phyloP scores from a whole-genome alignment of 2,797 vertebrate species.

The Thaleichthys pacificus region DNA sequence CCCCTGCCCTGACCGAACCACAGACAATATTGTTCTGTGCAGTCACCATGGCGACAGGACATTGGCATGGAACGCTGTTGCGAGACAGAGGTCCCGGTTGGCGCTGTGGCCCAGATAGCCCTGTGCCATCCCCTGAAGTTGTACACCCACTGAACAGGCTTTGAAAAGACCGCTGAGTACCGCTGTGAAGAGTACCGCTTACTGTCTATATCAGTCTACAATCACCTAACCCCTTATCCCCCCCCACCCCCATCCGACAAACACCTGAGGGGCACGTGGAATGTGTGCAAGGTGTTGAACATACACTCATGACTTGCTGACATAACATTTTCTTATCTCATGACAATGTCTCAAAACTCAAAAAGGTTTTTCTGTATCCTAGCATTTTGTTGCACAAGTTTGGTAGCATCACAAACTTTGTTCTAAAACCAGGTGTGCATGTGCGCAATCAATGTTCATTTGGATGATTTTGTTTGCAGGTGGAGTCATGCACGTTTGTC shows the following conservation, averaged over 20 bases:
- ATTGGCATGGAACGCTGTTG: conserved; percentile 47
- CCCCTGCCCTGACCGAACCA: conserved; percentile 32
- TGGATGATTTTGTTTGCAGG: conserved; percentile 1
- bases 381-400: not conserved
- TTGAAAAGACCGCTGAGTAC: conserved; percentile 19
- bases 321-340: not conserved
- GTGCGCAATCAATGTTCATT: not conserved
- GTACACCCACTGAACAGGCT: not conserved
- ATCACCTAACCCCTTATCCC: too few relatives aligned
- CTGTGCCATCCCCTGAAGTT: not conserved
- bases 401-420: not conserved
- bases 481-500: not conserved
- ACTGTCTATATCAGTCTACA: too few relatives aligned
- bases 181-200: too few relatives aligned
- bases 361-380: too few relatives aligned
- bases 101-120: conserved; percentile 58
- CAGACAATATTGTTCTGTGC: conserved; percentile 53
- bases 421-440: not conserved
- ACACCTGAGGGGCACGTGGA: too few relatives aligned
- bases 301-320: not conserved
- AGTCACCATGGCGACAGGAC: conserved; percentile 53
- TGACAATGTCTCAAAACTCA: too few relatives aligned
- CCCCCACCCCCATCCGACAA: too few relatives aligned
- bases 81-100: conserved; percentile 45
- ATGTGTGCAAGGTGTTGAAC: too few relatives aligned